phyloP scores from a whole-genome alignment of 2,797 vertebrate genomes.

The Acanthiza pusilla region DNA sequence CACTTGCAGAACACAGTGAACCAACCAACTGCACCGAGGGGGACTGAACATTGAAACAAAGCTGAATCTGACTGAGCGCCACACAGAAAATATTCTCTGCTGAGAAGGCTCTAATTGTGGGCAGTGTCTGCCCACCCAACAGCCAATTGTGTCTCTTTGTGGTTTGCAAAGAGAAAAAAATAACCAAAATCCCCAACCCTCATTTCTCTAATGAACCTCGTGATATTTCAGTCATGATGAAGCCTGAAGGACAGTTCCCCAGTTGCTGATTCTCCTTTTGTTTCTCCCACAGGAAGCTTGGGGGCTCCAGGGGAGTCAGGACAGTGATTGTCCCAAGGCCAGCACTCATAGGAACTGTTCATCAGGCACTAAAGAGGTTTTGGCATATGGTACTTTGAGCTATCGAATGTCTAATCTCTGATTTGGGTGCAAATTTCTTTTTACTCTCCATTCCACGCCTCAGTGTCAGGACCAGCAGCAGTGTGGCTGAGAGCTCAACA shows the following conservation, averaged over 20 bases:
- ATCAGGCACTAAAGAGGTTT: not conserved
- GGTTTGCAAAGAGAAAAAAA: not conserved
- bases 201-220: not conserved
- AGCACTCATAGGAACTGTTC: not conserved
- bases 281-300: not conserved
- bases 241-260: not conserved
- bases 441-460: not conserved
- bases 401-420: not conserved
- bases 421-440: not conserved
- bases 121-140: not conserved
- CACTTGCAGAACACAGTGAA: not conserved
- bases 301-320: not conserved
- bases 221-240: not conserved
- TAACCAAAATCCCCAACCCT: not conserved
- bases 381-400: not conserved
- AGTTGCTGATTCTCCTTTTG: not conserved
- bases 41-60: not conserved
- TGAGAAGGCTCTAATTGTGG: not conserved
- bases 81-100: not conserved
- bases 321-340: not conserved
- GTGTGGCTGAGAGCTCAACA: not conserved
- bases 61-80: not conserved
- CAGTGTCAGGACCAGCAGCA: not conserved
- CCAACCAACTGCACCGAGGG: not conserved
- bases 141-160: not conserved